Evolutionary conservation across 2,113 vertebrate species (phyloP).

Genomic region (Sapajus apella): DNA sequence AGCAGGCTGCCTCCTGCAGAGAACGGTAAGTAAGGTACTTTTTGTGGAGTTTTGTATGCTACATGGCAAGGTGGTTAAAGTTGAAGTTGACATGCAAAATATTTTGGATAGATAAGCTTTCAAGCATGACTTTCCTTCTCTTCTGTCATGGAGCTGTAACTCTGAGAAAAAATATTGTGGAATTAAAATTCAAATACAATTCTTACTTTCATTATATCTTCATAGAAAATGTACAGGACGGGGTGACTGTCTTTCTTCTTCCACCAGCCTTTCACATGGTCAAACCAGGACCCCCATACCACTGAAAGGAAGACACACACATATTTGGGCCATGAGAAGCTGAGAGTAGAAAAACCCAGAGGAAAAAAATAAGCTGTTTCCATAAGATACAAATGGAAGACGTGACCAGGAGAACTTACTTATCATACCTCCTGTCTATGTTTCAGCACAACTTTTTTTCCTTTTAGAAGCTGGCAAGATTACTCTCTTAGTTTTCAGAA

Average conservation of each 20-base stretch:
- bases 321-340: not conserved
- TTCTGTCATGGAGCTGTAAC: not conserved
- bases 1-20: not conserved
- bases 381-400: not conserved
- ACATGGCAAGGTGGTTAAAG: no score
- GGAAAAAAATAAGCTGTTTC: not conserved
- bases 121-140: not conserved
- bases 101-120: not conserved
- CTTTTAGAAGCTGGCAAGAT: not conserved
- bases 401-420: not conserved
- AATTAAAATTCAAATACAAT: not conserved
- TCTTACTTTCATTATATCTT: conserved; percentile 83
- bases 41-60: not conserved
- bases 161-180: not conserved
- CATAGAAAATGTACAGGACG: conserved; percentile 84
- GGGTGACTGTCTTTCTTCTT: conserved; percentile 77
- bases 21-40: no score
- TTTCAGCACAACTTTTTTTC: not conserved
- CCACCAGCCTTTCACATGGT: conserved; percentile 85
- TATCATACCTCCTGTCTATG: not conserved
- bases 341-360: not conserved
- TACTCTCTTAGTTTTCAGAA: not conserved
- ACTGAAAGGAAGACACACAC: conserved; percentile 71
- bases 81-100: not conserved
- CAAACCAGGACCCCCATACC: conserved; percentile 83